A percentile compares a stretch with the other conserved stretches of the same genome.
phyloP scores from a whole-genome alignment of 2,113 vertebrate species.

The Opisthocomus hoazin region DNA sequence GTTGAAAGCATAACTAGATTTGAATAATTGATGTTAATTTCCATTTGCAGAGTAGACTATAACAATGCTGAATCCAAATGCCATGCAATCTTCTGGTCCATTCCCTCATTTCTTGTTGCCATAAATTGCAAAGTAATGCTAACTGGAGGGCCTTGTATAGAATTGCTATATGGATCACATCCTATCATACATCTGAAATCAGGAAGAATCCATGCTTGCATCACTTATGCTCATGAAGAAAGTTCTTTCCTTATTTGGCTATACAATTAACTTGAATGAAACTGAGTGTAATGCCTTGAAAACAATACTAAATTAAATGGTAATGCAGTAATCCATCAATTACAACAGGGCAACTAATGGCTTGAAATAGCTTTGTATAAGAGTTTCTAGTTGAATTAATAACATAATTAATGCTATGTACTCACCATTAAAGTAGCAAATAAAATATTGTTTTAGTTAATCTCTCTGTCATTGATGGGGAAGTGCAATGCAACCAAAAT shows the following conservation, averaged over 20 bases:
- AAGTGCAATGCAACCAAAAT: slow-evolving; percentile 35
- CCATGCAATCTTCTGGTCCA: slow-evolving; percentile 30
- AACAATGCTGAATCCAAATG: slow-evolving; percentile 20
- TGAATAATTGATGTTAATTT: slow-evolving; percentile 47
- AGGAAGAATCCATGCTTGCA: slow-evolving; percentile 7
- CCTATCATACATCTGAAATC: slow-evolving; percentile 39
- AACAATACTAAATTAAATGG: slow-evolving; percentile 77
- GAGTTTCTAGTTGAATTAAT: slow-evolving; percentile 74
- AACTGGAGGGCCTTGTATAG: background rate
- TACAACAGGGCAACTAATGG: slow-evolving; percentile 58
- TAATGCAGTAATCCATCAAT: slow-evolving; percentile 76
- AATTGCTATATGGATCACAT: slow-evolving; percentile 24
- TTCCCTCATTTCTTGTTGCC: background rate
- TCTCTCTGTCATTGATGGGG: slow-evolving; percentile 46
- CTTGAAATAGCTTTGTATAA: slow-evolving; percentile 68
- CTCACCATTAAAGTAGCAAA: slow-evolving; percentile 63
- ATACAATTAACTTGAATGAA: slow-evolving; percentile 71
- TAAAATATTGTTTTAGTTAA: slow-evolving; percentile 74
- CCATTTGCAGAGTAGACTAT: slow-evolving; percentile 33
- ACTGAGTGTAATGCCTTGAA: slow-evolving; percentile 65
- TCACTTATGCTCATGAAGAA: slow-evolving; percentile 52
- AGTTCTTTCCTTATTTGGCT: slow-evolving; percentile 69
- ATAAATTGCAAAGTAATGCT: background rate
- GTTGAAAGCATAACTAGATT: slow-evolving; percentile 46
- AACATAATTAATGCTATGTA: slow-evolving; percentile 70